Base-by-base conservation (phyloP, 2,113 vertebrate genomes). In the Illadopsis cleaveri region DNA sequence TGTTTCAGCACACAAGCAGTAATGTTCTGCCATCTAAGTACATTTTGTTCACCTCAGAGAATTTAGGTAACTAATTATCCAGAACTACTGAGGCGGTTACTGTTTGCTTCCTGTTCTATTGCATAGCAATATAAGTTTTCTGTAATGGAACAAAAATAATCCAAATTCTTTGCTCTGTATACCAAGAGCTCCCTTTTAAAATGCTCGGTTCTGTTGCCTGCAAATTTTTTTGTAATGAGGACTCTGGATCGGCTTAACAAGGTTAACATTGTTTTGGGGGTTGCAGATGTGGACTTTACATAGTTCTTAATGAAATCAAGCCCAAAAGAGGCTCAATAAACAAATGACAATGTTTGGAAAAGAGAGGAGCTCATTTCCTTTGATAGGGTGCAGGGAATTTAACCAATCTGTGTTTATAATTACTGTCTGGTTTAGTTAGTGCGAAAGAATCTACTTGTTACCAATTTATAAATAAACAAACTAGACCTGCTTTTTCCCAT, bases 341-440 rank as follows among this genome's bases (percentile, higher is more conserved):
- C 97, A 98, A 98, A 98, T 98, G 98, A 98, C 98, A 98, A 89
- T 98, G 98, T 99, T 98, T 98, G 97, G 98, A 97, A 98, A 98
- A 98, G 97, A 98, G 97, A 98, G 97, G 96, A 97, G 97, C 96
- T 98, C 96, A 98, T 98, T 98, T 98, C 98, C 98, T 98, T 98
- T 98, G 98, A 98, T 97, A 98, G 98, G 98, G 97, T 97, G 95
- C 97, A 98, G 96, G 95, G 98, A 98, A 98, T 98, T 97, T 97
- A 97, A 97, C 96, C 98, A 96, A 98, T 97, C 98, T 98, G 97
- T 98, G 98, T 98, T 98, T 98, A 98, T 97, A 98, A 98, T 98
- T 98, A 98, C 97, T 98, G 98, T 98, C 98, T 97, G 97, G 93
- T 98, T 97, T 97, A 97, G 98, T 98, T 98, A 98, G 98, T 98